Conservation (phyloP, 1,140 invertebrate species). For the Halictus rubicundus region DNA sequence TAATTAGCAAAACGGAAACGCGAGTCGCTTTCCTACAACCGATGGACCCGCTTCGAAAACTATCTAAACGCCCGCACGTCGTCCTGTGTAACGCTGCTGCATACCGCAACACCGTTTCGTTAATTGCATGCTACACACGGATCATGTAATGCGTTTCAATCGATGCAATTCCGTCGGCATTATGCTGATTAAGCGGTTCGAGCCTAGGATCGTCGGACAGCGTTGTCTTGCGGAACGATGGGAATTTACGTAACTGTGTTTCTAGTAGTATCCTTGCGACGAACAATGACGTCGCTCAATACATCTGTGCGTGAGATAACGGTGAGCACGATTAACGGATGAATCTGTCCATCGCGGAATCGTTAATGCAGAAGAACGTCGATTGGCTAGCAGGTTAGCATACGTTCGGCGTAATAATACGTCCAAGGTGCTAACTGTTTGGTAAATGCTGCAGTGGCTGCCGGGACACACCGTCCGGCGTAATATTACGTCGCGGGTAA, state of each 20-base stretch:
- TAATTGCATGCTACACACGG: not conserved
- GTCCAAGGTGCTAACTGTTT: not conserved
- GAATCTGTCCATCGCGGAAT: no score
- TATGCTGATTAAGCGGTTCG: not conserved
- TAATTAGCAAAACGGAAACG: no score
- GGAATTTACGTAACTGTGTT: not conserved
- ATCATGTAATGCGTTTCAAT: slow-evolving; percentile 10
- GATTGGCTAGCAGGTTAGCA: not conserved
- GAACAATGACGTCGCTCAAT: not conserved
- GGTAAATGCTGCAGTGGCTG: not conserved
- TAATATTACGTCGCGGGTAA: no score
- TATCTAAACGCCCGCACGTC: not conserved
- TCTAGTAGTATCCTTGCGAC: not conserved
- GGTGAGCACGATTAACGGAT: no score
- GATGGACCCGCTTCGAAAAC: not conserved
- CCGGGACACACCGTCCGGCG: no score
- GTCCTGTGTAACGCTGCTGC: not conserved
- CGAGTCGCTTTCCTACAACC: not conserved
- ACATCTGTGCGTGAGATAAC: no score
- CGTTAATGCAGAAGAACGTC: no score
- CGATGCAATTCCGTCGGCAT: slow-evolving; percentile 1
- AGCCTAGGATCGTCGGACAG: not conserved
- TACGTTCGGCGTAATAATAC: no score
- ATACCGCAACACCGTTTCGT: slow-evolving; percentile 1
- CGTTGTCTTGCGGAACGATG: not conserved